Percentiles rank a stretch among this genome's conserved stretches.
phyloP scores from a whole-genome alignment of 2,888 invertebrate genomes.

The Heliconius sara region DNA sequence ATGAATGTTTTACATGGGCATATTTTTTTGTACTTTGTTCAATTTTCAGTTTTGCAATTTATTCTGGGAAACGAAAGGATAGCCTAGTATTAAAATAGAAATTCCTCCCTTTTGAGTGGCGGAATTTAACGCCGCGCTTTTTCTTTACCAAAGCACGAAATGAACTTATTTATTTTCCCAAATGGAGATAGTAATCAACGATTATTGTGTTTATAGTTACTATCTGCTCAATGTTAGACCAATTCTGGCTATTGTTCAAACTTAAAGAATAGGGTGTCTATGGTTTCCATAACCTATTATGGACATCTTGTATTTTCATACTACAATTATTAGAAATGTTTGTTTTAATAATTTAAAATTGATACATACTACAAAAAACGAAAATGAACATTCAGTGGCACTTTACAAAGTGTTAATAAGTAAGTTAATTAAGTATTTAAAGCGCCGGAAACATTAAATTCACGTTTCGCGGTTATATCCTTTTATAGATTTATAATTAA shows the following conservation, averaged over 20 bases:
- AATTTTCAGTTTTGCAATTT: no score
- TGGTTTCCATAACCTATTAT: not conserved
- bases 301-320: not conserved
- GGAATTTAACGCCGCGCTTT: no score
- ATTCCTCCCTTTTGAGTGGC: no score
- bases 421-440: constrained; percentile 33
- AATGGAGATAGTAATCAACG: no score
- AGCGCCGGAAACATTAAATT: constrained; percentile 32
- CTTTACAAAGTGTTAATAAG: constrained; percentile 23
- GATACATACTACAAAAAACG: not conserved
- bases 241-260: not conserved
- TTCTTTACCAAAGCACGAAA: no score
- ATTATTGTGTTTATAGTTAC: no score
- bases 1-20: no score
- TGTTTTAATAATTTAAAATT: constrained; percentile 6
- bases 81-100: no score
- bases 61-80: no score
- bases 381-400: constrained; percentile 18
- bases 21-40: no score
- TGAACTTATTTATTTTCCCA: no score
- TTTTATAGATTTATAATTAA: constrained; percentile 31
- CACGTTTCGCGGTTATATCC: constrained; percentile 30
- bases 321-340: not conserved
- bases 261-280: not conserved
- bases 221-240: not conserved